phyloP scores from a whole-genome alignment of 2,113 vertebrate genomes.

The Triplophysa tibetana region DNA sequence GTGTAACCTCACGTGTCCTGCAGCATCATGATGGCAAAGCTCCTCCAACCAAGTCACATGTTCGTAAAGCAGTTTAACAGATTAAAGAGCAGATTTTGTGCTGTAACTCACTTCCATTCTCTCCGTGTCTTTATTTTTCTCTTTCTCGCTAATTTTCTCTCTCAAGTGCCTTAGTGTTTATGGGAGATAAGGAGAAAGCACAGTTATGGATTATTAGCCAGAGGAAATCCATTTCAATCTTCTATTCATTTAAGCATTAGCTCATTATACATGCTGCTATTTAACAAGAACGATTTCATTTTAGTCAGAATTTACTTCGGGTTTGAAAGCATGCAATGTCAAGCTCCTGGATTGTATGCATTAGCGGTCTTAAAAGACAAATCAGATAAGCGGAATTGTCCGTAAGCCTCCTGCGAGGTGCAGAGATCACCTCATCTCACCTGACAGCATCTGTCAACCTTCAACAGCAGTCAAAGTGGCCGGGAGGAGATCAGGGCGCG shows the following conservation, averaged over 20 bases:
- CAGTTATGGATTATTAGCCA: conserved; percentile 59
- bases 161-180: conserved; percentile 38
- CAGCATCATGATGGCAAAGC: conserved; percentile 1
- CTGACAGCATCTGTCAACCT: conserved; percentile 14
- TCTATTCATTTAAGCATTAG: conserved; percentile 11
- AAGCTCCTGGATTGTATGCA: not conserved
- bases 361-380: conserved; percentile 28
- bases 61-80: conserved; percentile 14
- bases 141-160: not conserved
- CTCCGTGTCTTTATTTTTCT: conserved; percentile 35
- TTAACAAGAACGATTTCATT: not conserved
- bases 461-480: not conserved
- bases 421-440: conserved; percentile 13
- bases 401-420: conserved; percentile 20
- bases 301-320: conserved; percentile 1
- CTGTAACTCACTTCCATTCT: not conserved
- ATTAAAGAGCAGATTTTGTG: not conserved
- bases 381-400: conserved; percentile 29
- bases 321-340: not conserved
- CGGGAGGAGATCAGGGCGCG: not conserved
- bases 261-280: conserved; percentile 6
- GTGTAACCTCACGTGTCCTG: not conserved
- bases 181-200: conserved; percentile 54
- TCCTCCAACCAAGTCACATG: not conserved
- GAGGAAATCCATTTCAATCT: conserved; percentile 51